These are phyloP conservation scores for Bombus polaris DNA, from an alignment of 1,140 invertebrate genomes.

Conservation along the genomic window DNA sequence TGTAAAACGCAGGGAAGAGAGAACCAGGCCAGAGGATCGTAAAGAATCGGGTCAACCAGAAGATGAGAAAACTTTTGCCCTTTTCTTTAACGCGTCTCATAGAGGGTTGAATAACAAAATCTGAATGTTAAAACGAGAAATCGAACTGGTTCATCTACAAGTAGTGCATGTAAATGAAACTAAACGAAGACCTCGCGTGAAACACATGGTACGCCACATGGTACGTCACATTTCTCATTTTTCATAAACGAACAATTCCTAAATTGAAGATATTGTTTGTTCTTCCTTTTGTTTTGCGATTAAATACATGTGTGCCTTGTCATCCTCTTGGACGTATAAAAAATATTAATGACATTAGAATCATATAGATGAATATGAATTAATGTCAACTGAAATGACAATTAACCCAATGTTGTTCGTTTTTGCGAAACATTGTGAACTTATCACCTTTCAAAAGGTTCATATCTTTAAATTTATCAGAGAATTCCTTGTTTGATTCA, in stretches of 20 bases:
- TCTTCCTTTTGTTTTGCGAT: too few species aligned
- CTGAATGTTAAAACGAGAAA: slow-evolving; percentile 22
- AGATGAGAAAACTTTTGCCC: slow-evolving; percentile 46
- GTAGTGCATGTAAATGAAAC: background rate
- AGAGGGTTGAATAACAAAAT: slow-evolving; percentile 22
- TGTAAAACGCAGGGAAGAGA: background rate
- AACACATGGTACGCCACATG: too few species aligned
- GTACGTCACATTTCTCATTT: background rate
- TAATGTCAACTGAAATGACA: too few species aligned
- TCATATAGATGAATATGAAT: too few species aligned
- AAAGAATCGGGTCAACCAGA: slow-evolving; percentile 43
- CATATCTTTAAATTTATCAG: background rate
- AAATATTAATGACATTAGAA: too few species aligned
- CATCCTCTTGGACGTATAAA: too few species aligned
- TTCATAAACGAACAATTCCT: background rate
- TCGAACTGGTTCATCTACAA: slow-evolving; percentile 19
- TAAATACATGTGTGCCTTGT: too few species aligned
- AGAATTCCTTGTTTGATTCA: background rate
- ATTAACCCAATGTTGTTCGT: too few species aligned
- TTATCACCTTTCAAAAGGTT: background rate
- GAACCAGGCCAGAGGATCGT: slow-evolving; percentile 31
- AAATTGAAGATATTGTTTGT: background rate
- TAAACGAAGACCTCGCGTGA: slow-evolving; percentile 3
- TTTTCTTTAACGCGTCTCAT: slow-evolving; percentile 23
- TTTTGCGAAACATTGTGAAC: background rate